phyloP scores from a whole-genome alignment of 2,797 vertebrate genomes.

The Eurystomus glaucurus region DNA sequence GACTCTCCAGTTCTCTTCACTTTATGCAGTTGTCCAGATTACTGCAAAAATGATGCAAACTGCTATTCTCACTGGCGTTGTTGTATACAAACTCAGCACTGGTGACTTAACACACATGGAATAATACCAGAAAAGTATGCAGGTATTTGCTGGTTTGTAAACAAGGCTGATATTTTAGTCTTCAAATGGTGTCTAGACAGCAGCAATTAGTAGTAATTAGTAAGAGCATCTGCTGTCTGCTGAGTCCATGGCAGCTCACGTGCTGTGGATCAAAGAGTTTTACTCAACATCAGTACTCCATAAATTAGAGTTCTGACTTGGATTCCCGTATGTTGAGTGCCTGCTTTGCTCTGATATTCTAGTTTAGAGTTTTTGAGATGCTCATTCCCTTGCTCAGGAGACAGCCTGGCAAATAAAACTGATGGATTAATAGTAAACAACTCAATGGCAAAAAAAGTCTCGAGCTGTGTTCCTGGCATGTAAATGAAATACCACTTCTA shows the following conservation, averaged over 20 bases:
- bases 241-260: neutral
- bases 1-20: neutral
- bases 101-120: neutral
- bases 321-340: neutral
- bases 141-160: conserved; percentile 57
- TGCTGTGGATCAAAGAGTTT: conserved; percentile 27
- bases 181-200: conserved; percentile 73
- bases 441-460: neutral
- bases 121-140: neutral
- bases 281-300: neutral
- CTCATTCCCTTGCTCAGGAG: neutral
- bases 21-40: neutral
- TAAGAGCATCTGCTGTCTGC: conserved; percentile 65
- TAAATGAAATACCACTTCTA: neutral
- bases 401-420: neutral
- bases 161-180: conserved; percentile 43
- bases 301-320: neutral
- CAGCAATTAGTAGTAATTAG: conserved; percentile 70
- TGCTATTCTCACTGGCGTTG: neutral
- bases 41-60: neutral
- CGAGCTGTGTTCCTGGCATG: neutral
- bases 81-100: neutral
- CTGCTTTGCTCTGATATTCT: neutral
- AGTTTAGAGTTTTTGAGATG: neutral
- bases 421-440: neutral